Conservation (phyloP, 1,140 invertebrate genomes). For the Atta cephalotes region DNA sequence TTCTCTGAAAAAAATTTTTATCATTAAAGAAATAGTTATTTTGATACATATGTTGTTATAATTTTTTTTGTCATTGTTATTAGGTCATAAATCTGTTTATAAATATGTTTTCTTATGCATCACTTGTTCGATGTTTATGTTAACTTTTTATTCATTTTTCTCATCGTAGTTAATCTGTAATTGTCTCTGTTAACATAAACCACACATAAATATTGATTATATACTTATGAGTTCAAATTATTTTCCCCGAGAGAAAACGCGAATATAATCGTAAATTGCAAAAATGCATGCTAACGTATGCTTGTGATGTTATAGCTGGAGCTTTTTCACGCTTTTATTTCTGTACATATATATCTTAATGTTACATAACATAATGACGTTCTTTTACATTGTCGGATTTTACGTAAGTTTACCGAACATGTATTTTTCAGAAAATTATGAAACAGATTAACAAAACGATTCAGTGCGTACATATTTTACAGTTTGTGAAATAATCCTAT, state of each 20-base stretch:
- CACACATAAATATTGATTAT: constrained; percentile 34
- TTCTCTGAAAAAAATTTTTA: not conserved
- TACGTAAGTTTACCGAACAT: not conserved
- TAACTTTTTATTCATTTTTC: not conserved
- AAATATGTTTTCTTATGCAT: not conserved
- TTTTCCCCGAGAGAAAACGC: not conserved
- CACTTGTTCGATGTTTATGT: not conserved
- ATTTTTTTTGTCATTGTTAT: not conserved
- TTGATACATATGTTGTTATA: not conserved
- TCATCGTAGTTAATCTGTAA: not conserved
- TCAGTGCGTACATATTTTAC: not conserved
- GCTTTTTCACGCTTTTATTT: constrained; percentile 1
- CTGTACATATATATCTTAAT: not conserved
- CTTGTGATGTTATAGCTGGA: not conserved
- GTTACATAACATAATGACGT: not conserved
- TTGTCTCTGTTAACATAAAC: not conserved
- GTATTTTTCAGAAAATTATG: constrained; percentile 5
- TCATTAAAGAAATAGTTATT: not conserved
- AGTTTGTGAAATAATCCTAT: constrained; percentile 1
- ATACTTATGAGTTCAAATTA: not conserved
- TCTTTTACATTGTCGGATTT: constrained; percentile 16
- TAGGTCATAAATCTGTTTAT: not conserved
- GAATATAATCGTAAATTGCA: not conserved
- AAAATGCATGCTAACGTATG: not conserved
- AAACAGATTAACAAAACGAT: constrained; percentile 17